These are phyloP conservation scores for Choristoneura rosaceana DNA, from an alignment of 2,888 invertebrate genomes.

Conservation along the genomic window DNA sequence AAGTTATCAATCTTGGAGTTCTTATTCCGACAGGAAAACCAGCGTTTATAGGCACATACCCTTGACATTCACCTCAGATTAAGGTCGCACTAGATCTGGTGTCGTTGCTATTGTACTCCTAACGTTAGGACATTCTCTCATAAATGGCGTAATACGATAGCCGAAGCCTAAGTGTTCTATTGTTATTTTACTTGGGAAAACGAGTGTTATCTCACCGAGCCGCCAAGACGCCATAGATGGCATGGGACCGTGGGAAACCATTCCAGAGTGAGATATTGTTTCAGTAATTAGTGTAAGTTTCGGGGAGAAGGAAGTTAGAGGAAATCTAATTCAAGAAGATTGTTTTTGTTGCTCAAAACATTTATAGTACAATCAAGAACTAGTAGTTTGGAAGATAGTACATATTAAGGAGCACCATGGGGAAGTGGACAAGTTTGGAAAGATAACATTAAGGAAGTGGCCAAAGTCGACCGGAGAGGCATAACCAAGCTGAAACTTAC, in stretches of 20 bases:
- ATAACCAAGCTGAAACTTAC: neutral
- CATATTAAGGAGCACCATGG: neutral
- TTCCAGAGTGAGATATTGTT: neutral
- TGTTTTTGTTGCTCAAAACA: neutral
- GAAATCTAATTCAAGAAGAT: neutral
- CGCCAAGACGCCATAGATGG: neutral
- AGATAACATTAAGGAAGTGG: no score
- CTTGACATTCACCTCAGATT: constrained; percentile 44
- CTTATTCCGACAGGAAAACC: constrained; percentile 12
- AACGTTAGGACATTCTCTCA: constrained; percentile 29
- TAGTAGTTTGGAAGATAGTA: neutral
- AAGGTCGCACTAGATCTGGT: constrained; percentile 41
- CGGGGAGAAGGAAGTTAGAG: neutral
- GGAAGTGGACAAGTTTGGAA: no score
- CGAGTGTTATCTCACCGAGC: constrained; percentile 11
- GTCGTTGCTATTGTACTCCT: constrained; percentile 22
- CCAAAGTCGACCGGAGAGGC: no score
- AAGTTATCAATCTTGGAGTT: constrained; percentile 1
- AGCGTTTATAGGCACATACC: constrained; percentile 36
- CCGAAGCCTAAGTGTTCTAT: constrained; percentile 35
- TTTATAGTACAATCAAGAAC: neutral
- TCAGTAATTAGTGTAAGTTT: neutral
- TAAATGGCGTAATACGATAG: constrained; percentile 23
- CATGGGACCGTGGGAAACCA: constrained; percentile 14
- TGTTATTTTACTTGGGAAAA: constrained; percentile 36